Percentiles rank a stretch among this genome's conserved stretches.
These are phyloP conservation scores for Panonychus citri DNA, from an alignment of 1,140 invertebrate genomes.

Conservation along the genomic window DNA sequence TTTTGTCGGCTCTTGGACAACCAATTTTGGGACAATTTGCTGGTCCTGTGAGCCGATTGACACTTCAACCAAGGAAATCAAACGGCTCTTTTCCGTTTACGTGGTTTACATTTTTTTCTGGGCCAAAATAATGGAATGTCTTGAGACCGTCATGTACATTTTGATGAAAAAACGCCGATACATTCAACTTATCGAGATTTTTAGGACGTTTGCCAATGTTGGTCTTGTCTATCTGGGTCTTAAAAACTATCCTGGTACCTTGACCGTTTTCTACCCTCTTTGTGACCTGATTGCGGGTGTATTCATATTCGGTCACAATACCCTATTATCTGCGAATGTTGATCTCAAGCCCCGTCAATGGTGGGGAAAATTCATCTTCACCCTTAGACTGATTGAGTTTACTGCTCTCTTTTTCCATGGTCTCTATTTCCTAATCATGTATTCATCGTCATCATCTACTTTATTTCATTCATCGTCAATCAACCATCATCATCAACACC, in stretches of 20 bases:
- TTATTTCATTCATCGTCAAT: too few relatives aligned
- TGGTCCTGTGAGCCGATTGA: constrained; percentile 13
- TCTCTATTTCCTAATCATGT: too few relatives aligned
- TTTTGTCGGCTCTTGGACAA: not conserved
- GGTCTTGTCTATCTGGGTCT: not conserved
- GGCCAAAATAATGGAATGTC: not conserved
- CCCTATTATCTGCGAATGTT: not conserved
- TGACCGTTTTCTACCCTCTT: not conserved
- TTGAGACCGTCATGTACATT: not conserved
- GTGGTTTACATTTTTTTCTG: not conserved
- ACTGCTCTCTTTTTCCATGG: not conserved
- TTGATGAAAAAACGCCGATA: not conserved
- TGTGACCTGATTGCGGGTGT: not conserved
- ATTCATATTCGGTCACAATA: not conserved
- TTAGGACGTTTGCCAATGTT: not conserved
- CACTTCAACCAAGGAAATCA: not conserved
- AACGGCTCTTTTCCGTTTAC: not conserved
- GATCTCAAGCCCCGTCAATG: not conserved
- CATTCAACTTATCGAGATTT: not conserved
- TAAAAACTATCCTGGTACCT: not conserved
- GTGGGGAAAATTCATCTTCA: not conserved
- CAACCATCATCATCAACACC: too few relatives aligned
- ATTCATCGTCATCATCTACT: too few relatives aligned
- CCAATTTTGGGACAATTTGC: constrained; percentile 14
- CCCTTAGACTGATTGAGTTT: not conserved